Evolutionary conservation across 1,140 invertebrate species (phyloP).

Genomic region (silkworm (Bombyx mori)): ASM3026992v2 NC_085130.1:11252501-11253000

Average conservation of each 20-base stretch:
- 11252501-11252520: constrained; percentile 37
- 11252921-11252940: constrained; percentile 19
- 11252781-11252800: constrained; percentile 38
- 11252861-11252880: constrained; percentile 22
- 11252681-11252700: constrained; percentile 37
- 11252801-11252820: constrained; percentile 35
- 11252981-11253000: too few relatives aligned
- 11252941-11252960: neutral
- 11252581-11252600: constrained; percentile 42
- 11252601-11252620: constrained; percentile 22
- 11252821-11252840: constrained; percentile 22
- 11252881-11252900: constrained; percentile 26
- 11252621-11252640: constrained; percentile 47
- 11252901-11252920: constrained; percentile 26
- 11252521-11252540: constrained; percentile 29
- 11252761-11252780: constrained; percentile 56
- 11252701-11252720: constrained; percentile 42
- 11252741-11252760: constrained; percentile 39
- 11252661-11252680: constrained; percentile 35
- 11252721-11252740: constrained; percentile 40
- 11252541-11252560: constrained; percentile 39
- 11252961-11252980: too few relatives aligned
- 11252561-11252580: constrained; percentile 36
- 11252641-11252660: constrained; percentile 49
- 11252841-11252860: constrained; percentile 25